Evolutionary conservation across 1,140 invertebrate genomes (phyloP).

Genomic region (Lepidurus packardi): DNA sequence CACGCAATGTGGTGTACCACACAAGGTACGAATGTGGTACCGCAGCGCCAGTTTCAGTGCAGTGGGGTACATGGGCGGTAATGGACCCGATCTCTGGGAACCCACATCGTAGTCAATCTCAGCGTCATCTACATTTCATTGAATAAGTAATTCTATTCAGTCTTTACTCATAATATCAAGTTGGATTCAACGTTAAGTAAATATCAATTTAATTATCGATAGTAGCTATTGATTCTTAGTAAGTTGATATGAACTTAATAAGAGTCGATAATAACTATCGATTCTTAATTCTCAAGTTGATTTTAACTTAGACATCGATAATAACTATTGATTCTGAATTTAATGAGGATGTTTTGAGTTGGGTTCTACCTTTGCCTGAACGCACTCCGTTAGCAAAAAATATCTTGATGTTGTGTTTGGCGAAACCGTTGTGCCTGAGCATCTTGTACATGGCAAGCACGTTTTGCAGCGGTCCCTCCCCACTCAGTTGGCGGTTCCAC

Average conservation of each 20-base stretch:
- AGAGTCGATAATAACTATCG: not conserved
- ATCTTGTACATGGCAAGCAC: slow-evolving; percentile 45
- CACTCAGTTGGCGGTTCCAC: slow-evolving; percentile 50
- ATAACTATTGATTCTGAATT: not conserved
- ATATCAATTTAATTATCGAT: too few relatives aligned
- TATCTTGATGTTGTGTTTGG: slow-evolving; percentile 49
- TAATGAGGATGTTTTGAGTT: not conserved
- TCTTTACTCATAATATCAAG: not conserved
- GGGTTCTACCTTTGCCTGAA: slow-evolving; percentile 27
- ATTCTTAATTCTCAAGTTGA: not conserved
- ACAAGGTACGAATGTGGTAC: slow-evolving; percentile 49
- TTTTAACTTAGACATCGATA: slow-evolving; percentile 23
- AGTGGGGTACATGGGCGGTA: slow-evolving; percentile 45
- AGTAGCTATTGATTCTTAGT: not conserved
- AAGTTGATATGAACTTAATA: too few relatives aligned
- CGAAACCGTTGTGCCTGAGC: slow-evolving; percentile 49
- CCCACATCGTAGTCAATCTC: not conserved
- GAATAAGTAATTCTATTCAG: not conserved
- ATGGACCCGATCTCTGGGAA: not conserved
- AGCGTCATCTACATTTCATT: not conserved
- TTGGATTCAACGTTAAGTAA: not conserved
- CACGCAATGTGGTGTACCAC: slow-evolving; percentile 47
- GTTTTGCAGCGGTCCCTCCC: slow-evolving; percentile 43
- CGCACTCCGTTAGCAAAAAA: slow-evolving; percentile 52
- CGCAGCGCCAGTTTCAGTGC: slow-evolving; percentile 49